Percentiles rank a stretch among this genome's conserved stretches.
phyloP scores from a whole-genome alignment of 2,797 vertebrate species.

The Lepilemur ruficaudatus region DNA sequence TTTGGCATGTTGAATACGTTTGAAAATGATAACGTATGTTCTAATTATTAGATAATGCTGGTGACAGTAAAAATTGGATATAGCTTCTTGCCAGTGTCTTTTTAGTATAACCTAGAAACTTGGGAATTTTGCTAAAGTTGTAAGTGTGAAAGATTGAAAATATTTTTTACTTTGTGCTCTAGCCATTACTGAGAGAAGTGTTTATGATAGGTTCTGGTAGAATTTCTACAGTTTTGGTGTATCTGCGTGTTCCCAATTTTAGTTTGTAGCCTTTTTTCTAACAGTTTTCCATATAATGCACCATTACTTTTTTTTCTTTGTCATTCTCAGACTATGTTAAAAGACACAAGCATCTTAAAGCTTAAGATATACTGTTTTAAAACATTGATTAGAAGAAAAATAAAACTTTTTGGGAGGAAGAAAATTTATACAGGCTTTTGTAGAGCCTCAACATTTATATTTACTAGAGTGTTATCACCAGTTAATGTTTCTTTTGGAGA shows the following conservation, averaged over 20 bases:
- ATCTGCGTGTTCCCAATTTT: background rate
- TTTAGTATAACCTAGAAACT: conserved; percentile 41
- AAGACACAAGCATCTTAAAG: background rate
- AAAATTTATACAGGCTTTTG: background rate
- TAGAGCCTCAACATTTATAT: background rate
- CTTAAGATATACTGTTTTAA: background rate
- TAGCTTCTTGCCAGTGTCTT: conserved; percentile 45
- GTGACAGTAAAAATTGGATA: conserved; percentile 68
- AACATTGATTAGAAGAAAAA: background rate
- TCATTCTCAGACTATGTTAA: background rate
- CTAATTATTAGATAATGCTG: conserved; percentile 78
- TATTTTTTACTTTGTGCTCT: background rate
- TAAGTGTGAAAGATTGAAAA: conserved; percentile 23
- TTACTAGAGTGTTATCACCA: background rate
- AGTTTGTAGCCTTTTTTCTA: background rate
- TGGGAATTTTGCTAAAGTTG: conserved; percentile 23
- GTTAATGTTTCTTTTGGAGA: background rate
- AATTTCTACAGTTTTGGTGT: background rate
- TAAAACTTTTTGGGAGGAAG: background rate
- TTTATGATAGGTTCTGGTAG: background rate
- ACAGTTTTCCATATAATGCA: background rate
- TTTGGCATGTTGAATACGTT: conserved; percentile 78
- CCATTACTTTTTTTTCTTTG: background rate
- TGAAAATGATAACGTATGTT: conserved; percentile 81
- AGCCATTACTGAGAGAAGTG: background rate